phyloP scores from a whole-genome alignment of 2,113 vertebrate genomes.

The Seriola dumerili region DNA sequence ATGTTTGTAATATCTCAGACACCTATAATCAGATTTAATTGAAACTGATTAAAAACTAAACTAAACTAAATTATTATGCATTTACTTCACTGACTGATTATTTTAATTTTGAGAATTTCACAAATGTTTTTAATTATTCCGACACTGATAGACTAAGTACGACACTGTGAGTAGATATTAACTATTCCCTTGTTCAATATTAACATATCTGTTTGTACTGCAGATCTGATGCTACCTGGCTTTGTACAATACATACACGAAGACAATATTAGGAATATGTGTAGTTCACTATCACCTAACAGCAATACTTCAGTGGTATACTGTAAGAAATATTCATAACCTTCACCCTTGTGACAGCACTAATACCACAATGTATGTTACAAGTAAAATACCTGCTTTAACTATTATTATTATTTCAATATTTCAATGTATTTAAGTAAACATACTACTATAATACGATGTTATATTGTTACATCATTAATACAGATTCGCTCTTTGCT shows the following conservation, averaged over 20 bases:
- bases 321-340: not conserved
- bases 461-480: not conserved
- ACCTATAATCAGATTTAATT: too few relatives aligned
- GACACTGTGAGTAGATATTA: not conserved
- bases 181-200: not conserved
- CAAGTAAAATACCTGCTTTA: too few relatives aligned
- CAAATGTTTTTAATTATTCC: too few relatives aligned
- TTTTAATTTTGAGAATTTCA: too few relatives aligned
- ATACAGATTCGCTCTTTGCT: not conserved
- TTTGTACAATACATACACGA: not conserved
- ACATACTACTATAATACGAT: not conserved
- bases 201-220: not conserved
- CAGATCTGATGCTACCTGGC: not conserved
- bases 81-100: too few relatives aligned
- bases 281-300: not conserved
- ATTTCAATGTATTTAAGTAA: not conserved
- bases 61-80: too few relatives aligned
- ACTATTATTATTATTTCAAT: not conserved
- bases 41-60: too few relatives aligned
- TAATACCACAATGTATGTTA: not conserved
- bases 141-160: not conserved
- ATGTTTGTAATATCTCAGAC: too few relatives aligned
- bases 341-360: not conserved
- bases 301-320: not conserved
- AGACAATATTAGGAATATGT: not conserved